These are phyloP conservation scores for Harpagoxenus sublaevis DNA, from an alignment of 2,888 invertebrate species.

Conservation along the genomic window DNA sequence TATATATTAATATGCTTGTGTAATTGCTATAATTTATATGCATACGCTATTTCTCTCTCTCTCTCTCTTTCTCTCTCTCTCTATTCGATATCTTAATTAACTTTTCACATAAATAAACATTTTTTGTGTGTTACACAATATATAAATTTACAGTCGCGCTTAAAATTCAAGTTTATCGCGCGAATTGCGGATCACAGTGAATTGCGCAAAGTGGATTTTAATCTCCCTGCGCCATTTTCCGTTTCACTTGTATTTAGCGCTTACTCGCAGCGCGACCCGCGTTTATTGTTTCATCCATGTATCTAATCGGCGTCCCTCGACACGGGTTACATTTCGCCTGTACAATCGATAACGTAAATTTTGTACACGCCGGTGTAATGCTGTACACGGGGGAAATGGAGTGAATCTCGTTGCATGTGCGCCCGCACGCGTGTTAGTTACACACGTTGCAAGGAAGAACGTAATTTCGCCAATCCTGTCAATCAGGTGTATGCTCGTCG, in stretches of 20 bases:
- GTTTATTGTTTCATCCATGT: slow-evolving; percentile 16
- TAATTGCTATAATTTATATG: too few relatives aligned
- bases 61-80: neutral
- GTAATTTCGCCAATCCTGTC: slow-evolving; percentile 62
- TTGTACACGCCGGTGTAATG: neutral
- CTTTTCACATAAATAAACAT: neutral
- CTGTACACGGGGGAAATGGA: neutral
- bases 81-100: neutral
- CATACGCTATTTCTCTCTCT: neutral
- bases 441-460: neutral
- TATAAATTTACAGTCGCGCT: neutral
- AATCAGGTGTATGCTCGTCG: slow-evolving; percentile 64
- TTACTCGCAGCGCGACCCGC: neutral
- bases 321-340: neutral
- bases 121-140: neutral
- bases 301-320: neutral
- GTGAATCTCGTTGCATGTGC: neutral
- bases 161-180: neutral
- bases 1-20: too few relatives aligned
- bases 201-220: neutral
- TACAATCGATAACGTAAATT: slow-evolving; percentile 38
- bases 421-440: neutral
- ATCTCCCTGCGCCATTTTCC: neutral
- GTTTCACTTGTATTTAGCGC: neutral
- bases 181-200: neutral